phyloP scores from a whole-genome alignment of 2,797 vertebrate genomes.

The Lindbergichthys nudifrons region DNA sequence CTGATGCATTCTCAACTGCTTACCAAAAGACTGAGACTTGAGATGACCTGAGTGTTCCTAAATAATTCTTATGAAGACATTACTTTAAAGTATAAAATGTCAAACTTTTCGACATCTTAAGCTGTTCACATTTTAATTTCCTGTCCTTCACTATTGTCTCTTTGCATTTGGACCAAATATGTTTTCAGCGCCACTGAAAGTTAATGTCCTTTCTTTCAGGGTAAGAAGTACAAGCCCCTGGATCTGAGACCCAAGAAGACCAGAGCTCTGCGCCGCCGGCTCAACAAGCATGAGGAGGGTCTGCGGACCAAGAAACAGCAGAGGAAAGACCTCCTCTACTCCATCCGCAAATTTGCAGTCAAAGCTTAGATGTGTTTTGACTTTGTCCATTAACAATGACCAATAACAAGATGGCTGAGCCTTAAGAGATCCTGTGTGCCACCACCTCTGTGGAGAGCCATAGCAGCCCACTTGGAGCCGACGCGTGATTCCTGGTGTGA shows the following conservation, averaged over 20 bases:
- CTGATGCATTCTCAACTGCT: conserved; percentile 73
- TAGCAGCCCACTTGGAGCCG: no score
- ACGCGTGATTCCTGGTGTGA: no score
- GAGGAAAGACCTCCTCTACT: conserved; percentile 93
- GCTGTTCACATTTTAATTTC: not conserved
- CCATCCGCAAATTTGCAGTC: conserved; percentile 93
- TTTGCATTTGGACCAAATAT: not conserved
- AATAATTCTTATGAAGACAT: not conserved
- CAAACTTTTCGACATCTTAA: not conserved
- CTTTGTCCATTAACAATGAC: no score
- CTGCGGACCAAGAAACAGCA: conserved; percentile 97
- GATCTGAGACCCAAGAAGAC: conserved; percentile 99
- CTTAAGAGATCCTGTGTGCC: no score
- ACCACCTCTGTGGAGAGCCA: no score
- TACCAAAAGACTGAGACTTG: conserved; percentile 80
- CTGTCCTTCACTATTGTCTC: not conserved
- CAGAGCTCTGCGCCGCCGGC: conserved; percentile 91
- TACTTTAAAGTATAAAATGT: not conserved
- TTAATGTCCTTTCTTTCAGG: conserved; percentile 75
- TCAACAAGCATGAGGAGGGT: conserved; percentile 93
- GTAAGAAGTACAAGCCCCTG: conserved; percentile 98
- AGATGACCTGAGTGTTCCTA: conserved; percentile 28
- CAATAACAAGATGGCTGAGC: no score
- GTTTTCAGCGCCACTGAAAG: conserved; percentile 2
- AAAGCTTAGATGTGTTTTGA: conserved; percentile 89